Percentiles rank a stretch among this genome's conserved stretches.
phyloP scores from a whole-genome alignment of 2,113 vertebrate genomes.

The Gorsachius goisagi region DNA sequence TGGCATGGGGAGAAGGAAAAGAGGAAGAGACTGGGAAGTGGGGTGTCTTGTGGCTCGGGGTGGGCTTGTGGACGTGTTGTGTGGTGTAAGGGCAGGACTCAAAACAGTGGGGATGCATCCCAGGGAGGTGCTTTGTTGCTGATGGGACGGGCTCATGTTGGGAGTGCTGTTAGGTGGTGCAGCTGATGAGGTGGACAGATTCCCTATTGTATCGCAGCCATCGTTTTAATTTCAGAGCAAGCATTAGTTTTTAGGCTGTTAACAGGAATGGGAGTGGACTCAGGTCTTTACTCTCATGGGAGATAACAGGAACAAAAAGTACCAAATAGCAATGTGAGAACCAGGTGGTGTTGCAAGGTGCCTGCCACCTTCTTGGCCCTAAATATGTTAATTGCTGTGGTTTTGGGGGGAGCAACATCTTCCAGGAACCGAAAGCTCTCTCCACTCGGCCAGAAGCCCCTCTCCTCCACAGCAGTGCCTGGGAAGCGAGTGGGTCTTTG shows the following conservation, averaged over 20 bases:
- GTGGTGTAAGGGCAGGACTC: neutral
- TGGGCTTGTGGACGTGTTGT: neutral
- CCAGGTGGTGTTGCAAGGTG: neutral
- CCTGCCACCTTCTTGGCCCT: neutral
- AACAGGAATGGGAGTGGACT: neutral
- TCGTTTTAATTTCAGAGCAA: neutral
- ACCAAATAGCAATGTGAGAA: neutral
- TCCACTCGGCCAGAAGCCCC: neutral
- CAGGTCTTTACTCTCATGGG: neutral
- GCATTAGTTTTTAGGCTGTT: neutral
- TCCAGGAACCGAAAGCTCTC: neutral
- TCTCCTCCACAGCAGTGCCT: neutral
- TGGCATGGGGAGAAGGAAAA: neutral
- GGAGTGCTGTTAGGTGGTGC: fast-evolving
- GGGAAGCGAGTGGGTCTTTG: neutral
- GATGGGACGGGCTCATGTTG: neutral
- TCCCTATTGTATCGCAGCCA: neutral
- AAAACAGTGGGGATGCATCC: neutral
- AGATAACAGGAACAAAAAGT: neutral
- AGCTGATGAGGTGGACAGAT: neutral
- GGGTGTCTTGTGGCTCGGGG: neutral
- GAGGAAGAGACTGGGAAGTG: neutral
- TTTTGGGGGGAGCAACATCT: neutral
- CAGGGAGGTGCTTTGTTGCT: neutral
- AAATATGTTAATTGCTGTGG: fast-evolving